These are phyloP conservation scores for Hirundo rustica DNA, from an alignment of 2,797 vertebrate species.

Conservation along the genomic window DNA sequence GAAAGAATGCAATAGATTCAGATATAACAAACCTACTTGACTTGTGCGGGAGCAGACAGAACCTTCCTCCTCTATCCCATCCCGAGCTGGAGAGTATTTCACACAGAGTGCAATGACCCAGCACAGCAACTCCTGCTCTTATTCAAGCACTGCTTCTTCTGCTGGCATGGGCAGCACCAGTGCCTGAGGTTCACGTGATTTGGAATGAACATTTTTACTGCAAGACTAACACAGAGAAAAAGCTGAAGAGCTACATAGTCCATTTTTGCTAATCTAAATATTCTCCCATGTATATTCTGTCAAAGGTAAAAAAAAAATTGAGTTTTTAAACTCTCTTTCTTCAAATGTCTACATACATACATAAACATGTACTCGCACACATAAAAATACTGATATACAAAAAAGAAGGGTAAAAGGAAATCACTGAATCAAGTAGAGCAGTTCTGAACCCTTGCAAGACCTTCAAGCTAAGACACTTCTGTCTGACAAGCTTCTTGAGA, in stretches of 20 bases:
- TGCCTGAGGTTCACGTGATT: fast-evolving
- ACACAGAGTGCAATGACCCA: fast-evolving
- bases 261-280: background rate
- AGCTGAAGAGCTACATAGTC: background rate
- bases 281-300: background rate
- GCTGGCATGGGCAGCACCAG: background rate
- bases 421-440: background rate
- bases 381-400: fast-evolving
- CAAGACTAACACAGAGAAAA: background rate
- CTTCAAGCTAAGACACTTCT: background rate
- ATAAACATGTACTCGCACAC: background rate
- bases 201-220: background rate
- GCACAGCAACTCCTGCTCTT: background rate
- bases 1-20: background rate
- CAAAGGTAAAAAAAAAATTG: background rate
- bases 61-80: background rate
- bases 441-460: background rate
- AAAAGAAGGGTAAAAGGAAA: background rate
- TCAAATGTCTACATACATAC: background rate
- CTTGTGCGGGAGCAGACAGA: background rate
- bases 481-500: background rate
- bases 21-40: background rate
- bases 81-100: background rate
- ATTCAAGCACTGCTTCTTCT: background rate
- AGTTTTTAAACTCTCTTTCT: background rate